Conservation (phyloP, 2,797 vertebrate species). For the Coendou prehensilis region DNA sequence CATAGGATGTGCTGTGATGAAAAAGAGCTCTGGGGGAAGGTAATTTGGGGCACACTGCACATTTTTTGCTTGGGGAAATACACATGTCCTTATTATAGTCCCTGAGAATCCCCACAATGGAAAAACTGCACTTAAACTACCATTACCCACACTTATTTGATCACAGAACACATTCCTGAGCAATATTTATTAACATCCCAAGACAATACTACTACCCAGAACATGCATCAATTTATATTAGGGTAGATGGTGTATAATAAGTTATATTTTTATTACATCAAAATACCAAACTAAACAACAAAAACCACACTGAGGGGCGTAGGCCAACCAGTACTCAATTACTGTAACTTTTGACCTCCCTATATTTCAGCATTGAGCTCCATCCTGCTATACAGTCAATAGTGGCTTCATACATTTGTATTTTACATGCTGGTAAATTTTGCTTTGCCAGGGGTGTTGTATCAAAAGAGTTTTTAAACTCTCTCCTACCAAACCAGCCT, state of each 20-base stretch:
- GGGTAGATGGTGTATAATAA: background rate
- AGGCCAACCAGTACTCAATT: background rate
- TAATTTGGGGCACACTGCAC: background rate
- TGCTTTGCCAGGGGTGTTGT: background rate
- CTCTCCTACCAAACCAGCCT: background rate
- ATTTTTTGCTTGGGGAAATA: background rate
- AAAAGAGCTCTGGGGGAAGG: background rate
- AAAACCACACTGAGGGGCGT: background rate
- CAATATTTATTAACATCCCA: background rate
- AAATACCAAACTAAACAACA: background rate
- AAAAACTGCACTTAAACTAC: background rate
- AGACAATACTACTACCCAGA: background rate
- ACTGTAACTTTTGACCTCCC: slow-evolving; percentile 1
- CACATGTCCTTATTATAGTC: background rate
- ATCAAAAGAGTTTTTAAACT: background rate
- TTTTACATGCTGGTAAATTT: background rate
- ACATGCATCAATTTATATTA: background rate
- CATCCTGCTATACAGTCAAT: background rate
- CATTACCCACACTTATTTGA: background rate
- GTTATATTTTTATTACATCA: background rate
- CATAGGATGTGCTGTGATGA: background rate
- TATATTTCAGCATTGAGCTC: background rate
- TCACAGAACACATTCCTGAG: background rate
- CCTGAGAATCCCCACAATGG: background rate
- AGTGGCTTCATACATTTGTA: background rate